Evolutionary conservation across 2,888 invertebrate genomes (phyloP), one percentile per base, ranked within the genome.

Genomic region (Tigriopus californicus): DNA sequence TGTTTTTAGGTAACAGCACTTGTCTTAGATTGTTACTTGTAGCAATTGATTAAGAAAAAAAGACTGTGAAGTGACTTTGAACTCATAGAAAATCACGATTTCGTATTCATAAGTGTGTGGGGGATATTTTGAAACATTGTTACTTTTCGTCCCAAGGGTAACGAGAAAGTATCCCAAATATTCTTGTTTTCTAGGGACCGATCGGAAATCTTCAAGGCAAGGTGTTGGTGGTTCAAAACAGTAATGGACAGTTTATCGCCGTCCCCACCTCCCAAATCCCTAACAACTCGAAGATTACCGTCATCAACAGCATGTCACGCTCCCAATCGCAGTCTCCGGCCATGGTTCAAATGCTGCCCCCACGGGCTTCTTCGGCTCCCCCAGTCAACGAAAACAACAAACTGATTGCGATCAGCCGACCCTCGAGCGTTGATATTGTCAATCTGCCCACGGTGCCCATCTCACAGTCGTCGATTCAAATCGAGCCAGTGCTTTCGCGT

Each of bases 321-420:
- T 33, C 33, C 33, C 33, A 33, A 33, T 33, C 33, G 3, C 33
- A 33, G 33, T 33, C 33, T 33, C 15, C 25, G 15, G 20, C n/a
- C 15, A 22, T n/a, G 12, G 33, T 40, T 12, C 24, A 25, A 18
- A 24, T 15, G n/a, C 12, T 33, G 18, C 81, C 83, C 8, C 86
- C 87, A 1, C 76, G 88, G 58, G 86, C 88, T 1, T 85, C 86
- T 1, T 87, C 86, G 68, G 87, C 88, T 1, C 87, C 86, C 13
- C 84, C 87, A 12, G 76, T 81, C 53, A 77, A 78, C 61, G 65
- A 66, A n/a, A 54, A 44, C 20, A 52, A 61, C 11, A 46, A 61
- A 62, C 13, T 33, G 33, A 33, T 33, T 33, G 33, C 60, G 59
- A 42, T 48, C n/a, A 22, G 42, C 53, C 33, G 48, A 18, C 24